Base-by-base conservation (phyloP, 2,797 vertebrate species). In the Cossypha dichroa region DNA sequence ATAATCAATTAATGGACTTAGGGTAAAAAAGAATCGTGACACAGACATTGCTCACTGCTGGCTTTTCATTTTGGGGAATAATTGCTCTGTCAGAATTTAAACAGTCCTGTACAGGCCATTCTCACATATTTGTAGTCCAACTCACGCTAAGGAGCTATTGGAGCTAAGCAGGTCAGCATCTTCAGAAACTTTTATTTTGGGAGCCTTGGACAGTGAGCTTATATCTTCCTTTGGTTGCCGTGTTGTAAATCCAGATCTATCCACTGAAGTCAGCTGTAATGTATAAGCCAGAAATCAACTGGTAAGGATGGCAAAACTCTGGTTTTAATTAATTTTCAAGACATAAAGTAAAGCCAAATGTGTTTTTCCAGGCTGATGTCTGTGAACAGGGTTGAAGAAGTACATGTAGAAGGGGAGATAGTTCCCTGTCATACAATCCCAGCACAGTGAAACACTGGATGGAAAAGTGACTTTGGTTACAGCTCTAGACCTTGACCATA, bases 241-340 rank as follows among this genome's bases (percentile, higher is more conserved):
- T 8, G 8, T 8, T 62, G 49, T 85, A 64, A 94, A 87, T 77
- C 56, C 60, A 82, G 64, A 60, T 45, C 76, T 60, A 64, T 33
- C 79, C 41, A 19, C 85, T 92, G 59, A 88, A 93, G 62, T 84
- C 85, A 84, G 63, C 70, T 84, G 66, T 62, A 52, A 62, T 15
- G 34, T 15, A 29, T 81, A 49, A 95, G 76, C 89, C 6, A n/a
- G 76, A 81, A 91, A 59, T 77, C n/a, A 58, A 52, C 69, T 94
- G 34, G 62, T 94, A 86, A 76, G 51, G 85, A 75, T 75, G 66
- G 64, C 62, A 67, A 85, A 78, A 78, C 51, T 94, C 91, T 91
- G 87, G 1, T 46, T 94, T 96, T 84, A 90, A 97, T 97, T 96
- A 94, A 78, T 93, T 96, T 94, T 76, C 56, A 90, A 76, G 85